Evolutionary conservation across 2,888 invertebrate genomes (phyloP).

Genomic region (Leptura quadrifasciata): DNA sequence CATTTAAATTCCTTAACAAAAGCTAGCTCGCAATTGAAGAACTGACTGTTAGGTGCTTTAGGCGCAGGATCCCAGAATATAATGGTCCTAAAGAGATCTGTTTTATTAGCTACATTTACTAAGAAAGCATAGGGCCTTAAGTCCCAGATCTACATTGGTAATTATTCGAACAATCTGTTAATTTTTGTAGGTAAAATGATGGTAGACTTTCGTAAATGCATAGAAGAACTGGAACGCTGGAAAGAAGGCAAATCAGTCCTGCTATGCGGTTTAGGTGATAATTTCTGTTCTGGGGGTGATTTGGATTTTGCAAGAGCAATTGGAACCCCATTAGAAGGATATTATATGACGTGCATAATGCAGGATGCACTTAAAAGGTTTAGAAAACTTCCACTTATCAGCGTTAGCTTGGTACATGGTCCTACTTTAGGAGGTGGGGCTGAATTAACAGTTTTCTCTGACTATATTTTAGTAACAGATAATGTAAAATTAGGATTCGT

Average conservation of each 20-base stretch:
- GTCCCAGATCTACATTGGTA: no score
- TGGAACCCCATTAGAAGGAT: slow-evolving; percentile 60
- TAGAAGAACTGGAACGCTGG: slow-evolving; percentile 66
- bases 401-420: slow-evolving; percentile 64
- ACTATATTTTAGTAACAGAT: slow-evolving; percentile 65
- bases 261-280: slow-evolving; percentile 62
- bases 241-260: slow-evolving; percentile 67
- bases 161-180: no score
- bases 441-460: slow-evolving; percentile 66
- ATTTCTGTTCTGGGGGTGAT: slow-evolving; percentile 70
- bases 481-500: slow-evolving; percentile 67
- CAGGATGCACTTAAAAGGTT: slow-evolving; percentile 62
- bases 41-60: no score
- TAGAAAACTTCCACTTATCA: slow-evolving; percentile 27
- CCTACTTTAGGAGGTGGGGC: slow-evolving; percentile 68
- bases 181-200: slow-evolving; percentile 67
- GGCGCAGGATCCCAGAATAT: no score
- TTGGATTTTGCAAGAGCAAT: slow-evolving; percentile 64
- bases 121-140: no score
- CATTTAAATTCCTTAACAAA: no score
- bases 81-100: no score
- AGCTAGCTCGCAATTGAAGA: no score
- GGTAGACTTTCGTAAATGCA: slow-evolving; percentile 65
- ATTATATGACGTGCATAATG: slow-evolving; percentile 66
- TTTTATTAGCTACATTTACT: no score